Evolutionary conservation across 2,113 vertebrate genomes (phyloP).

Genomic region (Macquaria australasica): DNA sequence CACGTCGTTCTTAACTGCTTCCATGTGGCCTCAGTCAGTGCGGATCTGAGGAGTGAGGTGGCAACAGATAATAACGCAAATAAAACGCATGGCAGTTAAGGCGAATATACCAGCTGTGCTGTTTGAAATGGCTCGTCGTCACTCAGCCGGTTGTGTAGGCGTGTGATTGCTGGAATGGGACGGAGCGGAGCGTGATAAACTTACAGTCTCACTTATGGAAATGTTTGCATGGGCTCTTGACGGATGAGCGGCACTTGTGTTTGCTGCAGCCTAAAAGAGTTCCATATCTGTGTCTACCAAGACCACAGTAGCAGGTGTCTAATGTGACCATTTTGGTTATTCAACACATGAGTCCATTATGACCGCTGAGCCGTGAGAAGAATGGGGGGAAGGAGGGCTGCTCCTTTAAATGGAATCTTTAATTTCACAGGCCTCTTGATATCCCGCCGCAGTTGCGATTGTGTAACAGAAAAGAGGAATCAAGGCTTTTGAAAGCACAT

Average conservation of each 20-base stretch:
- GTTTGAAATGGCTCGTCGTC: constrained; percentile 76
- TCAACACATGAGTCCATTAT: constrained; percentile 86
- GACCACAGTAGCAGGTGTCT: constrained; percentile 85
- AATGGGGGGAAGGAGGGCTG: constrained; percentile 66
- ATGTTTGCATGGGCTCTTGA: constrained; percentile 80
- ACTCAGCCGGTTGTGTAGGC: constrained; percentile 69
- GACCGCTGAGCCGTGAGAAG: constrained; percentile 82
- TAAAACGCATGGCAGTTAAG: constrained; percentile 78
- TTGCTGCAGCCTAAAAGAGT: constrained; percentile 67
- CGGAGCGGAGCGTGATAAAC: constrained; percentile 66
- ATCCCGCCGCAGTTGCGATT: constrained; percentile 76
- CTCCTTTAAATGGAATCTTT: constrained; percentile 83
- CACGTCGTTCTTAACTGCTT: constrained; percentile 74
- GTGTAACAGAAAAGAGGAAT: constrained; percentile 83
- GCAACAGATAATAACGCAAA: constrained; percentile 82
- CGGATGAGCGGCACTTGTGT: constrained; percentile 78
- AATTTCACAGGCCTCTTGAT: constrained; percentile 84
- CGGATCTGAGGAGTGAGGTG: constrained; percentile 77
- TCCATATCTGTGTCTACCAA: constrained; percentile 66
- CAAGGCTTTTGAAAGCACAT: constrained; percentile 86
- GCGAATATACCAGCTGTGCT: constrained; percentile 69
- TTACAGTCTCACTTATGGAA: constrained; percentile 68
- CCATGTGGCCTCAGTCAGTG: constrained; percentile 80
- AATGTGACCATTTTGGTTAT: constrained; percentile 84
- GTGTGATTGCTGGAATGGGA: constrained; percentile 66